Evolutionary conservation across 2,113 vertebrate genomes (phyloP).

Genomic region (Aphyosemion australe): DNA sequence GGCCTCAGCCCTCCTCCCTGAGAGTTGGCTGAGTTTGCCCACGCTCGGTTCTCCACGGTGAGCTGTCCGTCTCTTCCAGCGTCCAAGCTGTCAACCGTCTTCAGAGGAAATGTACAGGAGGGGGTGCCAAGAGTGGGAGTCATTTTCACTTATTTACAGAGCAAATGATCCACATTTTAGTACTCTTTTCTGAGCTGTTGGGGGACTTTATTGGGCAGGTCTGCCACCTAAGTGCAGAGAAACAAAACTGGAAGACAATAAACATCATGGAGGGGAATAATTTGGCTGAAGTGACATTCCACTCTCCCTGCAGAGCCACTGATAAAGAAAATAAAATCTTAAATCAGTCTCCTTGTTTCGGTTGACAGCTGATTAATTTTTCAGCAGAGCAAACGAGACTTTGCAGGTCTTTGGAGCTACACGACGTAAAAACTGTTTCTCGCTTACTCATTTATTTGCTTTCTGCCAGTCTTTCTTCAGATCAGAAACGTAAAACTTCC

Average conservation of each 20-base stretch:
- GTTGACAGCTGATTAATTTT: constrained; percentile 42
- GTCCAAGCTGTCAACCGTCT: constrained; percentile 51
- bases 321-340: constrained; percentile 44
- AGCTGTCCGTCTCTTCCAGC: constrained; percentile 53
- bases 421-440: constrained; percentile 16
- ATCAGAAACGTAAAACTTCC: not conserved
- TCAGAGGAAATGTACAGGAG: constrained; percentile 31
- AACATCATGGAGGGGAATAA: constrained; percentile 21
- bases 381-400: constrained; percentile 13
- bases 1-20: constrained; percentile 58
- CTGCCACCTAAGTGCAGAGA: constrained; percentile 29
- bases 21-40: constrained; percentile 66
- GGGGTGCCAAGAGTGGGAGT: constrained; percentile 14
- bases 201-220: constrained; percentile 36
- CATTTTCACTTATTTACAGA: constrained; percentile 51
- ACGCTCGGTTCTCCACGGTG: constrained; percentile 57
- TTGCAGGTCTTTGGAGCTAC: constrained; percentile 2
- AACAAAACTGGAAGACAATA: constrained; percentile 30
- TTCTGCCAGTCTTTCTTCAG: not conserved
- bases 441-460: not conserved
- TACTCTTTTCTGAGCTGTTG: constrained; percentile 7
- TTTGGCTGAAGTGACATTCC: constrained; percentile 12
- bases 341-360: constrained; percentile 27
- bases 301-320: constrained; percentile 33
- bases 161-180: constrained; percentile 15